Evolutionary conservation across 1,140 invertebrate genomes (phyloP).

Genomic region (Schmidtea mediterranea): DNA sequence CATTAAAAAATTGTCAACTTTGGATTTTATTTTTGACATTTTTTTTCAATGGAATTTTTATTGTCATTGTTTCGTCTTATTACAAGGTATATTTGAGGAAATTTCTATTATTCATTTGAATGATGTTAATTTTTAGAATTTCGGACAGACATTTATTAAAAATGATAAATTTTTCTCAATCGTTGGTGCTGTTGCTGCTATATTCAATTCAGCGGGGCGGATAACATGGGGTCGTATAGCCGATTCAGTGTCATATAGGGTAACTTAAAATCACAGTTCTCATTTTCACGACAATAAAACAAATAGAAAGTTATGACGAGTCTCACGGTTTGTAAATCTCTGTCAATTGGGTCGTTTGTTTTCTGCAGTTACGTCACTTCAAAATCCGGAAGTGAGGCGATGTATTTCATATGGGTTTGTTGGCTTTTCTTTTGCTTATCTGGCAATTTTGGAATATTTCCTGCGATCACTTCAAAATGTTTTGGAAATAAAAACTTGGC

Average conservation of each 20-base stretch:
- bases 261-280: constrained; percentile 8
- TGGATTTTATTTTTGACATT: too few relatives aligned
- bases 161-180: constrained; percentile 28
- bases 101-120: too few relatives aligned
- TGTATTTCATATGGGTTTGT: background rate
- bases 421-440: constrained; percentile 3
- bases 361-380: too few relatives aligned
- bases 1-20: too few relatives aligned
- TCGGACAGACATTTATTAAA: constrained; percentile 27
- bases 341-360: too few relatives aligned
- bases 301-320: too few relatives aligned
- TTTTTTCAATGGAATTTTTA: too few relatives aligned
- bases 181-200: constrained; percentile 26
- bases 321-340: too few relatives aligned
- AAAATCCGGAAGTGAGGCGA: background rate
- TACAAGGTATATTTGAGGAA: too few relatives aligned
- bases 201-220: constrained; percentile 28
- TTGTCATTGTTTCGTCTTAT: too few relatives aligned
- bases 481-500: constrained; percentile 2
- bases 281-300: too few relatives aligned
- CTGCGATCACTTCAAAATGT: background rate
- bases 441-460: background rate
- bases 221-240: constrained; percentile 26
- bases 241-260: constrained; percentile 24
- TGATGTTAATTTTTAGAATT: constrained; percentile 15